Conservation (phyloP, 2,113 vertebrate genomes). For the Nicator chloris region DNA sequence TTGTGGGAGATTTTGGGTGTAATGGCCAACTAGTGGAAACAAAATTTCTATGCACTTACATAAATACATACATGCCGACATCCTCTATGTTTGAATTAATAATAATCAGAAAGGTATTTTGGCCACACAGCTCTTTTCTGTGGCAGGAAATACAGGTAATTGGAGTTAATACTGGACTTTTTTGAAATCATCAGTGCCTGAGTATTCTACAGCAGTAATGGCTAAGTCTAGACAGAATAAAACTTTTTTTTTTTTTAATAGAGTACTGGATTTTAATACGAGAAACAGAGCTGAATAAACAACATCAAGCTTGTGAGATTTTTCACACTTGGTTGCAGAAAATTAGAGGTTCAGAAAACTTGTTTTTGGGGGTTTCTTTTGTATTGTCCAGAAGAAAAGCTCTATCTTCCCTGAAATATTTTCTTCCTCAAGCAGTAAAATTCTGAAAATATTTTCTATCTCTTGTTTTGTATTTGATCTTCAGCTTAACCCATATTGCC, state of each 20-base stretch:
- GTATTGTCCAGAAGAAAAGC: not conserved
- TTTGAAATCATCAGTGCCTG: not conserved
- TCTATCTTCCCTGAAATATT: not conserved
- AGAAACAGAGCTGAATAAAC: not conserved
- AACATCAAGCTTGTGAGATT: not conserved
- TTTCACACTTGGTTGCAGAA: not conserved
- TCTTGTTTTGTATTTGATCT: not conserved
- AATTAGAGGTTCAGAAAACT: not conserved
- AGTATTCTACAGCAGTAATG: not conserved
- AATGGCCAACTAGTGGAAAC: not conserved
- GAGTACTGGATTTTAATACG: not conserved
- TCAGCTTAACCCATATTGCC: not conserved
- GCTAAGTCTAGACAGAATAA: not conserved
- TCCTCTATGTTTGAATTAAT: not conserved
- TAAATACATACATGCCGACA: not conserved
- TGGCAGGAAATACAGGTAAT: not conserved
- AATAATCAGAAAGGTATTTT: not conserved
- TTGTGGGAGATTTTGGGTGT: not conserved
- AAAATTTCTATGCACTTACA: not conserved
- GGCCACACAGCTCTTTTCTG: not conserved
- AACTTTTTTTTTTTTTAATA: not conserved
- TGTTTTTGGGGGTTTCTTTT: fast-evolving
- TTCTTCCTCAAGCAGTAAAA: not conserved
- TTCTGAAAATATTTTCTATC: not conserved
- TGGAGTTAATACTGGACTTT: not conserved